Evolutionary conservation across 2,113 vertebrate species (phyloP).

Genomic region (Solenodon paradoxus): DNA sequence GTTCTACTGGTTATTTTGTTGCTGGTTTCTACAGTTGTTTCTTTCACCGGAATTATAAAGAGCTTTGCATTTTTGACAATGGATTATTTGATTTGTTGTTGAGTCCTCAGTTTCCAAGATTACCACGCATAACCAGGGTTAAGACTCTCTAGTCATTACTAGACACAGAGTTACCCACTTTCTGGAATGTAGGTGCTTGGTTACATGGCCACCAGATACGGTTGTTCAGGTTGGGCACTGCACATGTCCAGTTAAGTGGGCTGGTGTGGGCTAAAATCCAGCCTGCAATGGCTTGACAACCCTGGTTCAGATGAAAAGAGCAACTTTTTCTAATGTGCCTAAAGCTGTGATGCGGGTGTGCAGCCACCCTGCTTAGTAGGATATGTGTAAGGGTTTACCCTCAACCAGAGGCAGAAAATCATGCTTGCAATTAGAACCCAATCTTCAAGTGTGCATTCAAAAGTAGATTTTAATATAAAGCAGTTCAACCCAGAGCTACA

Average conservation of each 20-base stretch:
- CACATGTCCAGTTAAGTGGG: neutral
- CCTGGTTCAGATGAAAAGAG: neutral
- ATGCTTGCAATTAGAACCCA: neutral
- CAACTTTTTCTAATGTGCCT: neutral
- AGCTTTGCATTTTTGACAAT: neutral
- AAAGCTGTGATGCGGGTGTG: neutral
- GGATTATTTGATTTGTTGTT: neutral
- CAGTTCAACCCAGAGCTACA: neutral
- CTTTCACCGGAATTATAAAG: conserved; percentile 3
- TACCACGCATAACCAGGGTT: neutral
- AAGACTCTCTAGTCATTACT: neutral
- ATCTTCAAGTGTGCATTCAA: neutral
- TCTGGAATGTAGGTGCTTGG: neutral
- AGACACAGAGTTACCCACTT: neutral
- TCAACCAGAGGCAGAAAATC: neutral
- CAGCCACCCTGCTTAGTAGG: neutral
- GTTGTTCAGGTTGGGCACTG: neutral
- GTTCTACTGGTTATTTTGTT: neutral
- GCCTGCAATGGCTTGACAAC: neutral
- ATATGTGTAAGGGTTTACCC: neutral
- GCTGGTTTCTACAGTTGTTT: neutral
- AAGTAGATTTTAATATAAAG: neutral
- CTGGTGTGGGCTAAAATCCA: neutral
- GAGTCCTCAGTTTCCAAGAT: neutral
- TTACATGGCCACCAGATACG: neutral